Evolutionary conservation across 2,888 invertebrate genomes (phyloP).

Genomic region (Cabera pusaria): DNA sequence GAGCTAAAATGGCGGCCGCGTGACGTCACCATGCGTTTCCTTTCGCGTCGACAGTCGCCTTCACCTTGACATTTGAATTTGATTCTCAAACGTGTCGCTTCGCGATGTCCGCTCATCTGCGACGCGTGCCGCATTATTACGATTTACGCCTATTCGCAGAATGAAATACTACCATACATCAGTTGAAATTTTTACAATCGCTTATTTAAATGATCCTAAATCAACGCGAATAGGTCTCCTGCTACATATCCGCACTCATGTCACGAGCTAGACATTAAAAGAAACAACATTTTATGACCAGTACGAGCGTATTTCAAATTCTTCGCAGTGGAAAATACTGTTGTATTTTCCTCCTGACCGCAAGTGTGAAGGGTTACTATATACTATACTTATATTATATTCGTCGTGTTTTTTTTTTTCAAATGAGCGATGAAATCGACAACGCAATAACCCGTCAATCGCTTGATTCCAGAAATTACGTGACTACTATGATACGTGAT

Average conservation of each 20-base stretch:
- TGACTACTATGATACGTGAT: too few relatives aligned
- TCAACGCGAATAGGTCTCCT: constrained; percentile 1
- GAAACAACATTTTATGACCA: constrained; percentile 17
- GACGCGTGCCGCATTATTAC: constrained; percentile 53
- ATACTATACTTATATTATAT: too few relatives aligned
- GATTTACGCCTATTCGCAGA: constrained; percentile 34
- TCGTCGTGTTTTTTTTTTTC: too few relatives aligned
- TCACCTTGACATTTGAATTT: constrained; percentile 79
- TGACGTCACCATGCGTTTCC: constrained; percentile 77
- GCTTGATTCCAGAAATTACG: too few relatives aligned
- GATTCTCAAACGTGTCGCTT: constrained; percentile 68
- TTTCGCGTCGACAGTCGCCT: constrained; percentile 72
- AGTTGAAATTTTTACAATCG: constrained; percentile 1
- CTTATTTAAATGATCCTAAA: constrained; percentile 1
- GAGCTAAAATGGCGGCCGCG: constrained; percentile 61
- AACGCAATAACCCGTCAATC: too few relatives aligned
- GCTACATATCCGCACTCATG: constrained; percentile 8
- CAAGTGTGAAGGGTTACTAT: constrained; percentile 11
- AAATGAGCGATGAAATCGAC: too few relatives aligned
- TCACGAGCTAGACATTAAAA: constrained; percentile 14
- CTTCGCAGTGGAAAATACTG: constrained; percentile 21
- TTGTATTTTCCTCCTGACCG: constrained; percentile 23
- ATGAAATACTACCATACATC: constrained; percentile 6
- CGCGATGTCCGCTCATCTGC: constrained; percentile 55
- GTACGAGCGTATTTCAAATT: constrained; percentile 14